phyloP scores from a whole-genome alignment of 2,797 vertebrate genomes.

The Picus viridis region DNA sequence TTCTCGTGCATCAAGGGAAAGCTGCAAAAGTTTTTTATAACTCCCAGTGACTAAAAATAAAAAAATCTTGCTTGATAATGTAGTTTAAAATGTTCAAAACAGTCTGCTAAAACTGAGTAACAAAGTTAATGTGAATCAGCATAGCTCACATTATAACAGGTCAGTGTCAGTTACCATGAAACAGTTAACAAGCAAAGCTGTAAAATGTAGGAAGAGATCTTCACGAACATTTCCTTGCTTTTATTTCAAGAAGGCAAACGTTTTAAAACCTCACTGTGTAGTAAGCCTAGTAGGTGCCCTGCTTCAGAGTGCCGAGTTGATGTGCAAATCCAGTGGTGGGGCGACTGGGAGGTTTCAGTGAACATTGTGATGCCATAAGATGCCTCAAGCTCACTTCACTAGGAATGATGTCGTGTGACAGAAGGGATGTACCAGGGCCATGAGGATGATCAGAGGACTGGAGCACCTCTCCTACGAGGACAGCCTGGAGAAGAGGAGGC shows the following conservation, averaged over 20 bases:
- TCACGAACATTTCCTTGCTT: background rate
- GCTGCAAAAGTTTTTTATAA: background rate
- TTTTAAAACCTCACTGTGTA: background rate
- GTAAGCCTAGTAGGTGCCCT: background rate
- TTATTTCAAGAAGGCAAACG: background rate
- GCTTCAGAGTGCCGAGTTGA: background rate
- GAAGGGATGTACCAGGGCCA: background rate
- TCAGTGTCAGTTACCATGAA: background rate
- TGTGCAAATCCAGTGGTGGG: rapidly evolving
- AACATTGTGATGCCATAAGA: background rate
- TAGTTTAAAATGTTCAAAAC: background rate
- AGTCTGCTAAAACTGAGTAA: background rate
- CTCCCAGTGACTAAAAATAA: background rate
- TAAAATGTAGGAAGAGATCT: background rate
- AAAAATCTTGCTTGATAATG: background rate
- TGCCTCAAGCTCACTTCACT: background rate
- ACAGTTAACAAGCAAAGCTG: background rate
- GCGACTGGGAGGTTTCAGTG: background rate
- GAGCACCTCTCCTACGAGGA: no score
- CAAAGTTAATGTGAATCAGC: background rate
- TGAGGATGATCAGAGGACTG: no score
- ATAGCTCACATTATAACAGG: background rate
- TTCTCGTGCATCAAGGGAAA: background rate
- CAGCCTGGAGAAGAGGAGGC: no score
- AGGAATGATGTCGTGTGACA: background rate